Percentiles rank a stretch among this genome's conserved stretches.
Conservation (phyloP, 2,113 vertebrate species). For the Morone chrysops region DNA sequence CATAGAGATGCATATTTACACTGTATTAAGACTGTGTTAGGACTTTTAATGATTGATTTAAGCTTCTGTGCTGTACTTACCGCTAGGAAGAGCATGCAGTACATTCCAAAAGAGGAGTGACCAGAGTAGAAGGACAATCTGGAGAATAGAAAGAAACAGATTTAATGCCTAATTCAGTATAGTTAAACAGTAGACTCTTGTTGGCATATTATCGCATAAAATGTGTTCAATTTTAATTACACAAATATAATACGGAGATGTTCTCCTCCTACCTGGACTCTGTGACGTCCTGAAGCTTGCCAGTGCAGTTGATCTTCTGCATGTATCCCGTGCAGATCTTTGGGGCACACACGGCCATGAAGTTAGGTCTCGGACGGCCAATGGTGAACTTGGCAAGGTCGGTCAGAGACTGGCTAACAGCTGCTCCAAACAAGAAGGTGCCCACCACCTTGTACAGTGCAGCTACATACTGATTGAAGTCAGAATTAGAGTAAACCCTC, state of each 20-base stretch:
- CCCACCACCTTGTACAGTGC: constrained; percentile 94
- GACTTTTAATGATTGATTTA: background rate
- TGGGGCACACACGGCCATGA: constrained; percentile 91
- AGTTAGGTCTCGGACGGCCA: constrained; percentile 93
- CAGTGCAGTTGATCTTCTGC: constrained; percentile 87
- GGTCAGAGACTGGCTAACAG: constrained; percentile 91
- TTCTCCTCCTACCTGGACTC: constrained; percentile 90
- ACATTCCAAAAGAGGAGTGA: constrained; percentile 98
- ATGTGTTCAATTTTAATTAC: background rate
- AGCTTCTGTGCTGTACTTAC: constrained; percentile 82
- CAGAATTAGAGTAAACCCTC: constrained; percentile 90
- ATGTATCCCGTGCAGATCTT: constrained; percentile 88
- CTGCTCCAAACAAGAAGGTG: constrained; percentile 89
- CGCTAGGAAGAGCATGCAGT: constrained; percentile 96
- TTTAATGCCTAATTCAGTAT: background rate
- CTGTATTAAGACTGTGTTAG: background rate
- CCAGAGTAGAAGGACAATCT: constrained; percentile 98
- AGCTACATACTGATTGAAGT: constrained; percentile 93
- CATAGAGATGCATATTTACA: background rate
- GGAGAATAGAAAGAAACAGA: constrained; percentile 44
- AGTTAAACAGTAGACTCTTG: background rate
- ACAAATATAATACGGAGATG: background rate
- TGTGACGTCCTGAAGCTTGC: constrained; percentile 81
- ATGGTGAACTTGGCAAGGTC: constrained; percentile 96
- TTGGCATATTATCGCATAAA: background rate